A percentile compares a stretch with the other conserved stretches of the same genome.
Conservation (phyloP, 2,888 invertebrate species). For the Iphiclides podalirius region DNA sequence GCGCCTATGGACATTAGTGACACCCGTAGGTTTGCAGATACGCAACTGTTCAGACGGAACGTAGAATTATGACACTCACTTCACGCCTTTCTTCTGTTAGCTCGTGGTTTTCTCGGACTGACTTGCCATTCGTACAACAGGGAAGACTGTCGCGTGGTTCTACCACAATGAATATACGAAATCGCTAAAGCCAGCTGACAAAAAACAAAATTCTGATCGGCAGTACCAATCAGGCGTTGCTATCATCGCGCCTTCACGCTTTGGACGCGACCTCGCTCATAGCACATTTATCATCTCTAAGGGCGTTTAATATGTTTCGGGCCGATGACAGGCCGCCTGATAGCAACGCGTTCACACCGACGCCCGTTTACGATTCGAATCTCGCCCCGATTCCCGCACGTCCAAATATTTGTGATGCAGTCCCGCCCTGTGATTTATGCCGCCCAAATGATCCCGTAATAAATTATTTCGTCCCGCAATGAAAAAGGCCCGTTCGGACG, state of each 20-base stretch:
- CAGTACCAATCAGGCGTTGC: conserved; percentile 73
- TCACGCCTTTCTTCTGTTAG: no score
- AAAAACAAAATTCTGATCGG: conserved; percentile 37
- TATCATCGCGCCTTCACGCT: conserved; percentile 45
- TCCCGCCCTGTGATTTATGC: not conserved
- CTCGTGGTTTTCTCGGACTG: no score
- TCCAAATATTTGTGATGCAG: conserved; percentile 10
- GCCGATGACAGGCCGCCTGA: conserved; percentile 58
- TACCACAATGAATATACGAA: no score
- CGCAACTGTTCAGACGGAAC: no score
- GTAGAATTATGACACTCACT: no score
- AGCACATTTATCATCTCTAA: conserved; percentile 70
- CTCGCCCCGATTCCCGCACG: conserved; percentile 20
- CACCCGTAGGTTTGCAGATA: no score
- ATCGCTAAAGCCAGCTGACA: conserved; percentile 22
- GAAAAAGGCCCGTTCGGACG: not conserved
- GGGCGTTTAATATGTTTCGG: conserved; percentile 74
- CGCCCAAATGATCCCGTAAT: not conserved
- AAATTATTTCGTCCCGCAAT: not conserved
- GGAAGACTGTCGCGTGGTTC: no score
- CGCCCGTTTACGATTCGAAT: conserved; percentile 30
- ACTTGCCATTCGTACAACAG: no score
- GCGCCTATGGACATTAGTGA: no score
- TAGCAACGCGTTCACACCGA: conserved; percentile 39
- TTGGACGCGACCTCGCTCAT: conserved; percentile 47